Conservation (phyloP, 1,140 invertebrate species). For the Cyrtorhinus lividipennis region DNA sequence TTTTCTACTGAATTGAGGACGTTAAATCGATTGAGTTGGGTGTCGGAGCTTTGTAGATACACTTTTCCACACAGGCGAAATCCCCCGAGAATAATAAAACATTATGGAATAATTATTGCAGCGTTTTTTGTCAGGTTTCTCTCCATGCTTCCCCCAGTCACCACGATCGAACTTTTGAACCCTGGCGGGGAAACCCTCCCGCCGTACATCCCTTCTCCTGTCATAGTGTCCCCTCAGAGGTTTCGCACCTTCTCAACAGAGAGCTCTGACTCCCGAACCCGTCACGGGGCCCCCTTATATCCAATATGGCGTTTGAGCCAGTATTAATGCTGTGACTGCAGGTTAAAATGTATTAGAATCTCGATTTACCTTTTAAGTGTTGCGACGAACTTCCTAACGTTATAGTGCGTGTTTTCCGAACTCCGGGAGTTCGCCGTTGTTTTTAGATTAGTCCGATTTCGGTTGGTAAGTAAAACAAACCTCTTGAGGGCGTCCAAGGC, state of each 20-base stretch:
- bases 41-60: no score
- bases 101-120: no score
- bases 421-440: neutral
- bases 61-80: no score
- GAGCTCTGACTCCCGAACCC: conserved; percentile 23
- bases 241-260: neutral
- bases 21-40: no score
- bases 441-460: neutral
- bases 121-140: no score
- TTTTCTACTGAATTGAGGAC: no score
- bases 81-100: no score
- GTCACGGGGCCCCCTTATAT: conserved; percentile 28
- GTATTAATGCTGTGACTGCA: conserved; percentile 24
- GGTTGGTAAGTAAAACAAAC: conserved; percentile 2
- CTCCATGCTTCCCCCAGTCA: no score
- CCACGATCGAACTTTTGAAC: no score
- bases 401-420: neutral
- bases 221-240: conserved; percentile 8
- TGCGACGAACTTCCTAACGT: neutral
- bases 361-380: conserved; percentile 7
- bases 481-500: neutral
- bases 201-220: no score
- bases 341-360: conserved; percentile 23
- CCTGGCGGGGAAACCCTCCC: no score
- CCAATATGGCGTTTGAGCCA: conserved; percentile 27